These are phyloP conservation scores for Moxostoma hubbsi DNA, from an alignment of 2,797 vertebrate species.

Conservation along the genomic window DNA sequence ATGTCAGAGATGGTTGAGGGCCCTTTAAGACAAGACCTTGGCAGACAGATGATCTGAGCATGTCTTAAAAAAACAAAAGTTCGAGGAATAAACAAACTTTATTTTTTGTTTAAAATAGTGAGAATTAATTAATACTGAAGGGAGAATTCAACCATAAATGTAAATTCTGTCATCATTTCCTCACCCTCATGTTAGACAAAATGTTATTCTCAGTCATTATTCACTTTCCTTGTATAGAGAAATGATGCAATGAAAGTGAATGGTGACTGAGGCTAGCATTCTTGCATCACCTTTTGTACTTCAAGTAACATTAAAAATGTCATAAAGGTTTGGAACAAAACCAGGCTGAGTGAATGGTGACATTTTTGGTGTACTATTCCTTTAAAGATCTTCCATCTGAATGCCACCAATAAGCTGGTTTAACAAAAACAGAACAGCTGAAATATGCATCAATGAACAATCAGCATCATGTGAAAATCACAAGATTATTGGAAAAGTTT, in stretches of 20 bases:
- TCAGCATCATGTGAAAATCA: constrained; percentile 38
- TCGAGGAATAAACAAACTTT: neutral
- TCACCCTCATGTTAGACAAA: too few relatives aligned
- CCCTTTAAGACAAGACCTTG: constrained; percentile 48
- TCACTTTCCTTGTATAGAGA: too few relatives aligned
- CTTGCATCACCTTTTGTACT: too few relatives aligned
- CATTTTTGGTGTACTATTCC: neutral
- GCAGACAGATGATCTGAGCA: constrained; percentile 35
- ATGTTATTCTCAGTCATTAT: too few relatives aligned
- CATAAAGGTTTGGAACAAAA: too few relatives aligned
- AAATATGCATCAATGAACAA: constrained; percentile 7
- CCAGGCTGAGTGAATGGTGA: neutral
- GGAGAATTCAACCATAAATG: too few relatives aligned
- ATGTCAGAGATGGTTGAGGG: constrained; percentile 40
- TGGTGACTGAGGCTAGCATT: too few relatives aligned
- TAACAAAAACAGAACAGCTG: neutral
- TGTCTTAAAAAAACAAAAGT: constrained; percentile 33
- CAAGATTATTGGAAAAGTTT: constrained; percentile 15
- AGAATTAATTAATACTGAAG: neutral
- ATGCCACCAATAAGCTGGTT: constrained; percentile 5
- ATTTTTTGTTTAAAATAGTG: neutral
- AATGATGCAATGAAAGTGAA: too few relatives aligned
- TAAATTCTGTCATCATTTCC: too few relatives aligned
- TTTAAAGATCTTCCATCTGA: neutral
- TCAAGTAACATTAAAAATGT: too few relatives aligned